Base-by-base conservation (phyloP, 2,113 vertebrate species). In the Gyps fulvus region DNA sequence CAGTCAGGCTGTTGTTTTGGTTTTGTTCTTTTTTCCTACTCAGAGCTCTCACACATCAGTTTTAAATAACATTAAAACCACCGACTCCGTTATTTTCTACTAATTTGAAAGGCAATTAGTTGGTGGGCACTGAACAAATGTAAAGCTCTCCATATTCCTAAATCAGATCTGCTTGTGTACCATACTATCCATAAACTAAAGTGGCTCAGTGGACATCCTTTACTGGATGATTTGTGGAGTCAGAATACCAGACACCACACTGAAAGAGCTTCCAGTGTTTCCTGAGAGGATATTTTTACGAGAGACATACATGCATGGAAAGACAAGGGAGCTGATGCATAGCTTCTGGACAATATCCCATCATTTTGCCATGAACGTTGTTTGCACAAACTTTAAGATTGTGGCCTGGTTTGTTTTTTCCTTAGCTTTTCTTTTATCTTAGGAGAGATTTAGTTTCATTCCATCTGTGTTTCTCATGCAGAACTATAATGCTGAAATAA, bases 1-100 rank as follows among this genome's bases (percentile, higher is more conserved):
- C 19, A 90, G 15, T 57, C 22, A 79, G 42, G n/a, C 3, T 61
- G 88, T 89, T 73, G 9, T 13, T 83, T 77, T 43, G 7, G 2
- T 54, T 73, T 57, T 17, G 3, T 25, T 6, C 14, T 84, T 57
- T 59, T 70, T 73, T 49, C 31, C 42, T 62, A 19, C 6, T 62
- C 57, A 69, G 25, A 87, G 27, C n/a, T 87, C 36, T 91, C 36
- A 80, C 5, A n/a, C 7, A 47, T 70, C 29, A 86, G 10, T 88
- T 96, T 97, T 74, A 92, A 96, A 61, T 87, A 82, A 54, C 59
- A 73, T 62, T 88, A 45, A 95, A 91, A 79, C 31, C 55, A 43
- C 26, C 21, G 6, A 25, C 36, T 91, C 58, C 31, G 42, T 47
- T 85, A 76, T 93, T 96, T 97, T 61, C 40, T 89, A 65, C 79